Evolutionary conservation across 2,113 vertebrate genomes (phyloP), one percentile per base, ranked within the genome.

Genomic region (Uropsilus gracilis): DNA sequence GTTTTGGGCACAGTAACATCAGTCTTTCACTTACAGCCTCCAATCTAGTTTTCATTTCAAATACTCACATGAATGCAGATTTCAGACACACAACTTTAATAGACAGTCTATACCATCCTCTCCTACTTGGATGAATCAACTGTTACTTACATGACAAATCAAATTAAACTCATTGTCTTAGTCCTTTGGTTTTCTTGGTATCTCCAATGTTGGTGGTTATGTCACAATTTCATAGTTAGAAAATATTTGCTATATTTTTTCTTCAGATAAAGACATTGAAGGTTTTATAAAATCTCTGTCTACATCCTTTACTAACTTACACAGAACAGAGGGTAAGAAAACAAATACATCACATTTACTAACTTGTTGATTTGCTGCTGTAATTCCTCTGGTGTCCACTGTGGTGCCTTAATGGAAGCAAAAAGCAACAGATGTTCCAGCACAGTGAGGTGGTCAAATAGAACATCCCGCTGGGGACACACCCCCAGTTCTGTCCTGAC

Each of bases 391-490:
- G 28, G 86, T 44, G 97, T 97, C 98, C 98, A 97, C 6, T 9
- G 28, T 0, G 98, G 98, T 0, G 96, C 97, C 68, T 98, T 98
- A 68, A 98, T 46, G 20, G 97, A 91, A 0, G 98, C 98, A 16
- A 99, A 99, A 87, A 99, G 99, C 44, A 99, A 86, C 24, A 99
- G 98, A 78, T 99, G 99, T 72, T 99, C 99, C 24, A 98, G 94
- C 69, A 99, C 98, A 0, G 99, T 99, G 87, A 99, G 98, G 6
- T 89, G 91, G 44, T 98, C 98, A 72, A 99, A 98, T 42, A 99
- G 98, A 83, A 99, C 98, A 77, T 99, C 98, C 68, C 98, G 95
- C 94, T 99, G 99, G 0, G 97, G 99, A 73, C 99, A 99, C 94
- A 99, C 99, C 10, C 99, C 99, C 97, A 99, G 59, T 61, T 99